Evolutionary conservation across 2,888 invertebrate species (phyloP).

Genomic region (Agonopterix arenella): DNA sequence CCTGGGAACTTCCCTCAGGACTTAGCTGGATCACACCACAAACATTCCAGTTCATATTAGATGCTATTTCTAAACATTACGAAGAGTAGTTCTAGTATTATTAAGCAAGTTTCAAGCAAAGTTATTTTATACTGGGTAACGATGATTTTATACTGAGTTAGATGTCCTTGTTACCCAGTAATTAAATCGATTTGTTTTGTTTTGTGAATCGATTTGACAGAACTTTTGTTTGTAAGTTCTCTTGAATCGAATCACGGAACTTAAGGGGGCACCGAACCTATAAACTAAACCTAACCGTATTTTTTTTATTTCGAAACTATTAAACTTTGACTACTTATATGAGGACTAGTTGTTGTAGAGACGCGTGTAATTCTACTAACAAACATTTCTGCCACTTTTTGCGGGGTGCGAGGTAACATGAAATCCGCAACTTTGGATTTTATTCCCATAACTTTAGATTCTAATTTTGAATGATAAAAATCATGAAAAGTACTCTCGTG

Average conservation of each 20-base stretch:
- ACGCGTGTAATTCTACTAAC: too few relatives aligned
- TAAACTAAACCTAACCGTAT: too few relatives aligned
- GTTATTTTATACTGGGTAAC: constrained; percentile 26
- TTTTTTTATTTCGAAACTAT: too few relatives aligned
- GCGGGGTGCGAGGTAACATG: too few relatives aligned
- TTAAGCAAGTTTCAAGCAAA: neutral
- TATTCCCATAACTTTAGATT: too few relatives aligned
- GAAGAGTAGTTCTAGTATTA: constrained; percentile 23
- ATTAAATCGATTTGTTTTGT: constrained; percentile 12
- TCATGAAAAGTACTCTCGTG: too few relatives aligned
- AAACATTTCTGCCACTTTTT: too few relatives aligned
- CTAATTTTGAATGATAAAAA: too few relatives aligned
- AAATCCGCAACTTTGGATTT: too few relatives aligned
- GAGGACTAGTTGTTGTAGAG: too few relatives aligned
- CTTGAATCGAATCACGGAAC: constrained; percentile 33
- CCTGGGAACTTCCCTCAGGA: constrained; percentile 54
- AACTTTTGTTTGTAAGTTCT: constrained; percentile 34
- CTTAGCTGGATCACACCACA: constrained; percentile 76
- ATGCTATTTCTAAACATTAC: constrained; percentile 61
- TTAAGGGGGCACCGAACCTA: too few relatives aligned
- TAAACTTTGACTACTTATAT: too few relatives aligned
- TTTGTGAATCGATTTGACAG: constrained; percentile 27
- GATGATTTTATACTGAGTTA: constrained; percentile 15
- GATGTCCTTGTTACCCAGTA: constrained; percentile 45
- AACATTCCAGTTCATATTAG: constrained; percentile 82